Evolutionary conservation across 2,888 invertebrate species (phyloP).

Genomic region (Syrphus vitripennis): DNA sequence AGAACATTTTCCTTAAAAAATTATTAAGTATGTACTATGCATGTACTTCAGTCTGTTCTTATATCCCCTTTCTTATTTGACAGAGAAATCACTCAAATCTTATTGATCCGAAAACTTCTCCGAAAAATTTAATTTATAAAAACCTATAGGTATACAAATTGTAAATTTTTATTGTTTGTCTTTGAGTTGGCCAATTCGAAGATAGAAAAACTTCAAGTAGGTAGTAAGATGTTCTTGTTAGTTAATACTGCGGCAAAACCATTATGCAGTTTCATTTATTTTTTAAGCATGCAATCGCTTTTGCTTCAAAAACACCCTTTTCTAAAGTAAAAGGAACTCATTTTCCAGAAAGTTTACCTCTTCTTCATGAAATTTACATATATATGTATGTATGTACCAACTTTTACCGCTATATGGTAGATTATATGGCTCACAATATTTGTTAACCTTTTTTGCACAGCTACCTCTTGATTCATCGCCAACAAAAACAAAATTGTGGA

Average conservation of each 20-base stretch:
- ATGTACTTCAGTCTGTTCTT: too few relatives aligned
- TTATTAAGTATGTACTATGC: too few relatives aligned
- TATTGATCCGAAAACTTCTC: too few relatives aligned
- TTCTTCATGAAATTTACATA: not conserved
- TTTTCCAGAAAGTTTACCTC: not conserved
- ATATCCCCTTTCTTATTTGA: too few relatives aligned
- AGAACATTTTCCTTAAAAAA: too few relatives aligned
- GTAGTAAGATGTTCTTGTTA: not conserved
- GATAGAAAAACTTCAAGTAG: not conserved
- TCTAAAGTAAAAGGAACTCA: not conserved
- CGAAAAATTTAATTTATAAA: too few relatives aligned
- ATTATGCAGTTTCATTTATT: conserved; percentile 5
- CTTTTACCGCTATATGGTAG: too few relatives aligned
- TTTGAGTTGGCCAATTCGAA: not conserved
- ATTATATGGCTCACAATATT: not conserved
- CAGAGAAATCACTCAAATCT: too few relatives aligned
- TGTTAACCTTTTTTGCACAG: not conserved
- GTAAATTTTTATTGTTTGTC: not conserved
- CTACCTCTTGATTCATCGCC: conserved; percentile 13
- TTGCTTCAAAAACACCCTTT: not conserved
- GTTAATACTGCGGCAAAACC: conserved; percentile 3
- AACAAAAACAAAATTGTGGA: not conserved
- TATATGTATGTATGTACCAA: not conserved
- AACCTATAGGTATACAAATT: too few relatives aligned
- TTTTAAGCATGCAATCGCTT: not conserved